Evolutionary conservation across 2,113 vertebrate genomes (phyloP).

Genomic region (Ranitomeya imitator): DNA sequence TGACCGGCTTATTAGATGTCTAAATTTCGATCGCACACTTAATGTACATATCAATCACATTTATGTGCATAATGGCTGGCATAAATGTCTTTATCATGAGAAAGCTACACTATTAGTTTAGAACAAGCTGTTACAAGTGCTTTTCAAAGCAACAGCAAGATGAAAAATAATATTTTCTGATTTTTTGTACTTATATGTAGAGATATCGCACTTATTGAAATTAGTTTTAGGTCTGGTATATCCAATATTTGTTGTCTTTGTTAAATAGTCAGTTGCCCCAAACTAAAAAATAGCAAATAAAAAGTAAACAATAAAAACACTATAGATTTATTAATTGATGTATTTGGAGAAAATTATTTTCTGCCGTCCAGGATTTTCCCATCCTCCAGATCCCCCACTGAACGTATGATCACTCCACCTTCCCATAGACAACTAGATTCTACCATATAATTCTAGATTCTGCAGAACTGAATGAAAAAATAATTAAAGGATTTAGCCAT

Average conservation of each 20-base stretch:
- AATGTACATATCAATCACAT: conserved; percentile 56
- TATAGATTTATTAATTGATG: no score
- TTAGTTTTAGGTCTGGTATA: not conserved
- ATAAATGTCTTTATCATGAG: conserved; percentile 45
- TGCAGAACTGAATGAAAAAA: not conserved
- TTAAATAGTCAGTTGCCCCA: not conserved
- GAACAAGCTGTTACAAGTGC: conserved; percentile 2
- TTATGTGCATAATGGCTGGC: conserved; percentile 39
- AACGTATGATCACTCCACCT: not conserved
- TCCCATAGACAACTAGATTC: not conserved
- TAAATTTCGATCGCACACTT: conserved; percentile 52
- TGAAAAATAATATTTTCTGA: not conserved
- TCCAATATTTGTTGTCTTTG: not conserved
- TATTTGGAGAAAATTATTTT: not conserved
- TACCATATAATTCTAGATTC: not conserved
- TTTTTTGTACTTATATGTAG: not conserved
- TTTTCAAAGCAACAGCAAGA: not conserved
- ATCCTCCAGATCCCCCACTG: not conserved
- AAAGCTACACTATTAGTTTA: conserved; percentile 11
- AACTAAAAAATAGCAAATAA: not conserved
- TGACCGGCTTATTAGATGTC: conserved; percentile 44
- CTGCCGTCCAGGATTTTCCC: not conserved
- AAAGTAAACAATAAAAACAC: not conserved
- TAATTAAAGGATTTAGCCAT: not conserved
- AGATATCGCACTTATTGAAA: not conserved